Evolutionary conservation across 2,888 invertebrate species (phyloP).

Genomic region (Actias luna): DNA sequence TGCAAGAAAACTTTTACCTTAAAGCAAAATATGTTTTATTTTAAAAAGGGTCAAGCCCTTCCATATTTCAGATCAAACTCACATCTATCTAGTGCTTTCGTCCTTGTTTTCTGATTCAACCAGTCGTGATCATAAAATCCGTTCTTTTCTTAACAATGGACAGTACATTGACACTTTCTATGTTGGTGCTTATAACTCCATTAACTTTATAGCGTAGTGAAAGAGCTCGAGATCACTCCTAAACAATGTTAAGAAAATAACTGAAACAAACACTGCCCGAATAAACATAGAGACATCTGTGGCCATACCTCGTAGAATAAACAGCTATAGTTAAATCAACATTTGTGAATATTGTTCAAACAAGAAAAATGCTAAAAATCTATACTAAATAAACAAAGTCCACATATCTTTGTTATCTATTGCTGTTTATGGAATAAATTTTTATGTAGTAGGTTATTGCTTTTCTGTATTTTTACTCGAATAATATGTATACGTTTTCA

Average conservation of each 20-base stretch:
- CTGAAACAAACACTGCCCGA: background rate
- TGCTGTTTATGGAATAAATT: background rate
- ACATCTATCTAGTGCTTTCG: too few species aligned
- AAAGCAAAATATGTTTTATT: too few species aligned
- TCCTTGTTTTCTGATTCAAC: too few species aligned
- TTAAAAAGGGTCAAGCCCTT: too few species aligned
- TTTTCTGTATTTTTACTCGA: background rate
- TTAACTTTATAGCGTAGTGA: background rate
- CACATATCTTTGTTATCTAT: background rate
- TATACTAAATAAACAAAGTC: background rate
- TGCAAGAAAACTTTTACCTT: too few species aligned
- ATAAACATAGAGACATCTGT: background rate
- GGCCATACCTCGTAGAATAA: background rate
- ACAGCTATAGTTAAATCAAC: background rate
- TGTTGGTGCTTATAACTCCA: too few species aligned
- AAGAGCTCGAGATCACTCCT: too few species aligned
- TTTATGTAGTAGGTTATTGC: background rate
- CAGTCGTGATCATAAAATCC: too few species aligned
- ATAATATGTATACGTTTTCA: background rate
- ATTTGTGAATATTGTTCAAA: background rate
- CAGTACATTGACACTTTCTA: too few species aligned
- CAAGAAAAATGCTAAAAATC: background rate
- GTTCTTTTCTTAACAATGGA: too few species aligned
- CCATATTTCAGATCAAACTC: too few species aligned
- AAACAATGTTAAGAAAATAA: too few species aligned